Base-by-base conservation (phyloP, 2,797 vertebrate species). In the Chelon labrosus region DNA sequence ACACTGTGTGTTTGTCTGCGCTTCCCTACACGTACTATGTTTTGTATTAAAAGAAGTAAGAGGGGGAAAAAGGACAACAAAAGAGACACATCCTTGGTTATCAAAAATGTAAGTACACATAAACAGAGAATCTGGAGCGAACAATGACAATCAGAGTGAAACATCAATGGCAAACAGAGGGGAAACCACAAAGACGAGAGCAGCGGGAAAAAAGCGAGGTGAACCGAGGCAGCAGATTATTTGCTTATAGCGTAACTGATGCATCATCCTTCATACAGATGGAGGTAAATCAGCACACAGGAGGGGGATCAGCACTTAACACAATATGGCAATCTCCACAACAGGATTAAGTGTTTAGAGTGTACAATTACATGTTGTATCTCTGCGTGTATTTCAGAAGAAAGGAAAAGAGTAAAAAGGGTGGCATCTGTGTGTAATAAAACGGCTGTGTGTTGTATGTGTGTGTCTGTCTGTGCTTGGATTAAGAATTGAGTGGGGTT, bases 271-370 rank as follows among this genome's bases (percentile, higher is more conserved):
- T 80, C 22, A 70, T 80, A 67, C 62, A 85, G 79, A 85, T 72
- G 77, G 75, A 77, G 70, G 67, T 79, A 76, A 76, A 85, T 71
- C 42, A 37, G 56, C 70, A 64, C 78, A 66, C 73, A 70, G 73
- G 59, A 83, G 85, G 75, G 57, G 77, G 73, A 74, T 77, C 20
- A 64, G 81, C 79, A 83, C 70, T 85, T 61, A 75, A 42, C 46
- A 63, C 64, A 83, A 86, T 79, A 66, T 57, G 51, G 44, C 62
- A 77, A 68, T 50, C 67, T 66, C 64, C 31, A 72, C 80, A 85
- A 83, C 59, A 82, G 79, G 82, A 86, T 86, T 74, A 84, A 68
- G 70, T 73, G 46, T 80, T 85, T 82, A 80, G 79, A 62, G 70
- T 64, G 42, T 61, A 72, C 79, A 84, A 83, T 87, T 82, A 82